Base-by-base conservation (phyloP, 2,113 vertebrate species). In the Terrapene triunguis region DNA sequence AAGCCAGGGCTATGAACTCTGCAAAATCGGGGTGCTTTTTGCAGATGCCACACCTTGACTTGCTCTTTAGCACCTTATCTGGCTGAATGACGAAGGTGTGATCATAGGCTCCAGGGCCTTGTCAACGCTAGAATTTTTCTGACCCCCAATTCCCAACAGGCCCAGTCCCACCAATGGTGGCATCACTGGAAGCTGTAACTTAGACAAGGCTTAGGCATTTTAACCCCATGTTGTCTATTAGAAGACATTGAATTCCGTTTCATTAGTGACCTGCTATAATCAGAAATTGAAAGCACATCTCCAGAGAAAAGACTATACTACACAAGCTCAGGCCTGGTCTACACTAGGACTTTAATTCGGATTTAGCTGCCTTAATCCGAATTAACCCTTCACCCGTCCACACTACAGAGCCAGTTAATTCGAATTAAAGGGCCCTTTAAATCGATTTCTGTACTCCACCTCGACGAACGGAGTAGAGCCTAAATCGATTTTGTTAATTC, bases 151-250 rank as follows among this genome's bases (percentile, higher is more conserved):
- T 80, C 9, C 54, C 76, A 62, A 47, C 2, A 83, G 32, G 29
- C 21, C 14, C 22, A 88, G 35, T 69, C 62, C 13, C 62, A 38
- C 8, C 4, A 11, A 57, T 27, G 50, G 6, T 72, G 14, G 25
- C 1, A 2, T 11, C 4, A 24, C 50, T 55, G n/a, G 10, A 8
- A 16, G n/a, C 38, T 0, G 0, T 13, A 48, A 50, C 11, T 51
- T 11, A 65, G 62, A n/a, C 32, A 69, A n/a, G 62, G 16, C 29
- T 69, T 14, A 29, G 29, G 16, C 10, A n/a, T 2, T 57, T 10
- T 88, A 7, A 47, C 0, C 0, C n/a, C 25, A 2, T 11, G 55
- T 48, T 11, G n/a, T 78, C 59, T 89, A 5, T 24, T 93, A 62
- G 11, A 29, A 69, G 6, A 8, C 85, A 21, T 44, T 24, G 84